phyloP scores from a whole-genome alignment of 64 coral and sea anemone genomes.

The Porites lutea region DNA sequence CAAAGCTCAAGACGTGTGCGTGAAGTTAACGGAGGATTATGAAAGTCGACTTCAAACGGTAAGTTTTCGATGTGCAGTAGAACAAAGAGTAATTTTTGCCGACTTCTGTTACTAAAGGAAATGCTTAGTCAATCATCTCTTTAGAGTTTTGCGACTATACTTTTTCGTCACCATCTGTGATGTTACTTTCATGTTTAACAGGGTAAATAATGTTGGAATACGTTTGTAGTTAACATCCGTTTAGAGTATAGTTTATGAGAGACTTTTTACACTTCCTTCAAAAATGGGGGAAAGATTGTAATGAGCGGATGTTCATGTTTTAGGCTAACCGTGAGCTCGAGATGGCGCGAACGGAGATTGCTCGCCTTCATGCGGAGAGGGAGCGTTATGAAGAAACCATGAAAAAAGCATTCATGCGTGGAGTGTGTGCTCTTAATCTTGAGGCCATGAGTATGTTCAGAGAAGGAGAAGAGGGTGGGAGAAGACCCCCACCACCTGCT shows the following conservation, averaged over 20 bases:
- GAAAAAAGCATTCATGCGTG: slow-evolving; percentile 99
- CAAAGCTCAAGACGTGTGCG: slow-evolving; percentile 96
- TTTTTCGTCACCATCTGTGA: too few relatives aligned
- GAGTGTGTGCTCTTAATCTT: slow-evolving; percentile 97
- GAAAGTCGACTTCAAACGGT: slow-evolving; percentile 89
- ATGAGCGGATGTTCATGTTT: too few relatives aligned
- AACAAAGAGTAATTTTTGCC: too few relatives aligned
- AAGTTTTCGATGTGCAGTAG: not conserved
- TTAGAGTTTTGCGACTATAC: too few relatives aligned
- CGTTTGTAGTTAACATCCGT: too few relatives aligned
- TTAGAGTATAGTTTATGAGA: too few relatives aligned
- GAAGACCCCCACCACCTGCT: slow-evolving; percentile 11
- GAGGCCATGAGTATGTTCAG: slow-evolving; percentile 99
- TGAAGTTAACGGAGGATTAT: slow-evolving; percentile 94
- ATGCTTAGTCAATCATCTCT: too few relatives aligned
- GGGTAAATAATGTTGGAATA: too few relatives aligned
- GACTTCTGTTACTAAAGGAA: too few relatives aligned
- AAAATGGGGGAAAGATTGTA: too few relatives aligned
- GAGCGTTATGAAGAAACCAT: slow-evolving; percentile 98
- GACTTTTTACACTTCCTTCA: too few relatives aligned
- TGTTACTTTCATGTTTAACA: too few relatives aligned
- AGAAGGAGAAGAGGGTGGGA: slow-evolving; percentile 81
- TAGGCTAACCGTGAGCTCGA: slow-evolving; percentile 85
- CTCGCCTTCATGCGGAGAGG: slow-evolving; percentile 87
- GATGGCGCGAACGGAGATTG: slow-evolving; percentile 81